Evolutionary conservation across 2,113 vertebrate species (phyloP).

Genomic region (Leiothrix lutea): DNA sequence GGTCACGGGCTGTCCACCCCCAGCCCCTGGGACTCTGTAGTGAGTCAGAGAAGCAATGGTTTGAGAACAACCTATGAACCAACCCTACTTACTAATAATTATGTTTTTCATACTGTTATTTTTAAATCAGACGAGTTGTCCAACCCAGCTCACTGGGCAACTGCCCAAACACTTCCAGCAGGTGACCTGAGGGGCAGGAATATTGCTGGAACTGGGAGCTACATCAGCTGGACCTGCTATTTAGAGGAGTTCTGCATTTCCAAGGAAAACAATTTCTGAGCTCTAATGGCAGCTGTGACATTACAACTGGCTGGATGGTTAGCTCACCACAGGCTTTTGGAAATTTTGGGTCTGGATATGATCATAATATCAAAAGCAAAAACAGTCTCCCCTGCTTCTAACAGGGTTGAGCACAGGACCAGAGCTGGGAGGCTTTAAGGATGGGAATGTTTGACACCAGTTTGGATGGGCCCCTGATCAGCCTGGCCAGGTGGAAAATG

Average conservation of each 20-base stretch:
- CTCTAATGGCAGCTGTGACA: neutral
- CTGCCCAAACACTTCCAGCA: neutral
- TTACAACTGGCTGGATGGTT: neutral
- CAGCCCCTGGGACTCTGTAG: neutral
- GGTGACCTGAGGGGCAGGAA: neutral
- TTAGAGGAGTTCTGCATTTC: neutral
- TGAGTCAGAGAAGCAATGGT: neutral
- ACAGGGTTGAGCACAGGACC: neutral
- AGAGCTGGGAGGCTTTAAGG: neutral
- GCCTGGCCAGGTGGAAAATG: neutral
- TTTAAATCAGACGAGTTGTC: neutral
- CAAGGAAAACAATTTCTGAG: neutral
- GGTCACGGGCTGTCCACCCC: rapidly evolving
- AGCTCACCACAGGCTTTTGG: neutral
- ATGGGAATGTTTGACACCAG: neutral
- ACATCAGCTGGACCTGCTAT: neutral
- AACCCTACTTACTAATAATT: neutral
- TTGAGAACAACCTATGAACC: neutral
- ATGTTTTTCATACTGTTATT: neutral
- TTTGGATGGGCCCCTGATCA: neutral
- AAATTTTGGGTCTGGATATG: neutral
- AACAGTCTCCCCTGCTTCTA: neutral
- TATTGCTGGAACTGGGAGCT: neutral
- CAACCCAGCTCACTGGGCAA: neutral
- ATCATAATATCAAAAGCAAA: neutral